Evolutionary conservation across 2,888 invertebrate genomes (phyloP), one percentile per base, ranked within the genome.

Genomic region (Drosophila kambysellisi): DNA sequence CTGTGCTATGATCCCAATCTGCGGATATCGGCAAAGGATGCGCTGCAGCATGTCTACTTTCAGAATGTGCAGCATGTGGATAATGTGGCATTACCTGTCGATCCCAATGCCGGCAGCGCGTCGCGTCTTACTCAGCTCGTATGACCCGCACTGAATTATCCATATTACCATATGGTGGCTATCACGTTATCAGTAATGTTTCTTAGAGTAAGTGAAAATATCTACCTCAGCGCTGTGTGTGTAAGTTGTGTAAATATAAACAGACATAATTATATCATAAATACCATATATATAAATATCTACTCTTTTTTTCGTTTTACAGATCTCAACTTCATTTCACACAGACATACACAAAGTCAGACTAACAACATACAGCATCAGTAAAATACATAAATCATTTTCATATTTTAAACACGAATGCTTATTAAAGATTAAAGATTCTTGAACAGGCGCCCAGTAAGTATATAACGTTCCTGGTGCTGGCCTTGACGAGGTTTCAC

Each of bases 1-100:
- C 94, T 98, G 92, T 94, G 95, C 71, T 99, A 98, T 94, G 96
- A 98, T 94, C 99, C 99, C 41, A 95, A 95, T 82, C 94, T 95
- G 83, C 95, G 99, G 80, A 95, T 98, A 89, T 95, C 97, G 25
- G 98, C 98, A 35, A 96, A 96, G 92, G 95, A 95, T 76, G 96
- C 97, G 11, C 94, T 97, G 77, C 93, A 92, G 35, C 97, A 97
- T 93, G 93, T 95, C 5, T 98, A 97, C 94, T 96, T 99, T 92
- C 94, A 95, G 66, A 95, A 95, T 92, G 95, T 97, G 59, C 95
- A 96, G 92, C 94, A 89, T 58, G 76, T 92, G n/a, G 63, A 78
- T 2, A 66, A 82, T 56, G 92, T 92, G 11, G 92, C 82, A 3
- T 71, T 92, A 9, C 92, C 92, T 7, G 74, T 85, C 25, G 87